Conservation (phyloP, 2,888 invertebrate genomes). For the Xestia xanthographa region DNA sequence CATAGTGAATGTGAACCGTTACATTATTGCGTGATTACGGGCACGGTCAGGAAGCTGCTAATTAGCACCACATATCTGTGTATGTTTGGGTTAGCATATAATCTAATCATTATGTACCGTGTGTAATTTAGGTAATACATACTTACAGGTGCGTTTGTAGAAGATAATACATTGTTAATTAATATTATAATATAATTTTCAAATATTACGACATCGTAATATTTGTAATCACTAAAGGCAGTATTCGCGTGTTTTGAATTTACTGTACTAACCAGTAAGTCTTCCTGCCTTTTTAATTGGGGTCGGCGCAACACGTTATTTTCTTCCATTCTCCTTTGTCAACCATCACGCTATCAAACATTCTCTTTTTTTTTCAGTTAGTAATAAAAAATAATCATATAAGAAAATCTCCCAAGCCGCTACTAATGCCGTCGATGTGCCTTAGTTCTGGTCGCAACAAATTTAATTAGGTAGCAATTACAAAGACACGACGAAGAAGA, state of each 20-base stretch:
- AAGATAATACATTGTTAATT: not conserved
- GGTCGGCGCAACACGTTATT: no score
- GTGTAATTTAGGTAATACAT: not conserved
- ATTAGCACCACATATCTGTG: constrained; percentile 30
- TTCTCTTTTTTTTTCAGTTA: no score
- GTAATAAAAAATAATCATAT: no score
- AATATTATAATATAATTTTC: not conserved
- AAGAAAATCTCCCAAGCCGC: no score
- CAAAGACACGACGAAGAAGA: no score
- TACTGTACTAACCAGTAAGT: not conserved
- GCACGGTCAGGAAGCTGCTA: constrained; percentile 40
- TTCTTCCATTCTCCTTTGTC: no score
- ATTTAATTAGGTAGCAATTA: no score
- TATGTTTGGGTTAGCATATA: not conserved
- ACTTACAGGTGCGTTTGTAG: not conserved
- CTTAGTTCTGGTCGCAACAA: no score
- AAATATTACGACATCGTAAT: not conserved
- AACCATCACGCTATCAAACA: no score
- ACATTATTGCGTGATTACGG: constrained; percentile 42
- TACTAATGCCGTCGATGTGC: no score
- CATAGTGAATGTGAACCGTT: constrained; percentile 37
- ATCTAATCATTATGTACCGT: not conserved
- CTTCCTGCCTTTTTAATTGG: no score
- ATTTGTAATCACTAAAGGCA: no score
- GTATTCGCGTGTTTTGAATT: not conserved